Evolutionary conservation across 2,888 invertebrate genomes (phyloP), one percentile per base, ranked within the genome.

Genomic region (Falcaria lacertinaria): DNA sequence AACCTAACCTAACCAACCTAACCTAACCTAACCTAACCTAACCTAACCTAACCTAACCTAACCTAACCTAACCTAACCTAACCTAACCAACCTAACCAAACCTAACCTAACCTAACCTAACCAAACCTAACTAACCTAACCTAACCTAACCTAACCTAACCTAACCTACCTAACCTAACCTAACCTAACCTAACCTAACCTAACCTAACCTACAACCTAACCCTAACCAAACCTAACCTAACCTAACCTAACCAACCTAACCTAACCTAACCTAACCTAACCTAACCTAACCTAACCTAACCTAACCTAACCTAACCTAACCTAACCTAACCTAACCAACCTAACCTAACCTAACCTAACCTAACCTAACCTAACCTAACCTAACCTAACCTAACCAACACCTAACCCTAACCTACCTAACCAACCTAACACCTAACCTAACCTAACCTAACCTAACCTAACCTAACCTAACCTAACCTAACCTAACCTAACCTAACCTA

Each of bases 221-320:
- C 49, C 49, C 47, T 46, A 45, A 48, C 44, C 49, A 46, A 49
- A 49, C 49, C 50, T 50, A 50, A 50, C 50, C 50, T 50, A 50
- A 50, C 50, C 50, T 50, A 47, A 50, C 47, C 50, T 47, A 47
- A 50, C n/a, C n/a, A n/a, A n/a, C n/a, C n/a, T n/a, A n/a, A n/a
- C n/a, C n/a, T n/a, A n/a, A n/a, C n/a, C n/a, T 45, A 42, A 45
- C 42, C 45, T 45, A 45, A 45, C 42, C 42, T 42, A 45, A 45
- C 45, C 45, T 45, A 45, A 45, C 45, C 45, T 45, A 45, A 45
- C 45, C 45, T 45, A 45, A 45, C 45, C 45, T 45, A 45, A 45
- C 45, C 45, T 45, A 45, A 45, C 45, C 45, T 45, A 45, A 45
- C 45, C 45, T 45, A 45, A 45, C 45, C 45, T 45, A 45, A 45